Evolutionary conservation across 2,113 vertebrate genomes (phyloP), one percentile per base, ranked within the genome.

Genomic region (Grallaria varia): DNA sequence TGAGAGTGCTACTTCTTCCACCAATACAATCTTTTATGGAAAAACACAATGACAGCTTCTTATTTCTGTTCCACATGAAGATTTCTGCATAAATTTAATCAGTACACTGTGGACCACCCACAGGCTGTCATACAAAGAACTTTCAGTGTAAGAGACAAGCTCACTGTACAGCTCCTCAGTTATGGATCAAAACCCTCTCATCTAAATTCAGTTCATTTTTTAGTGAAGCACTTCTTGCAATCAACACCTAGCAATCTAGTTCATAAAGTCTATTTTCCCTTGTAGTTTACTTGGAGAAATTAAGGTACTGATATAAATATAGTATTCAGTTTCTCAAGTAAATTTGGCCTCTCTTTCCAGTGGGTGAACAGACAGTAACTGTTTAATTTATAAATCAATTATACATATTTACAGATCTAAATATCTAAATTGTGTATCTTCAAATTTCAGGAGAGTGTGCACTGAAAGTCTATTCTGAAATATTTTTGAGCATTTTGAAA

Each of bases 151-250:
- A 82, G 56, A 89, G 30, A 92, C 23, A 63, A 90, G 12, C 18
- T 93, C 39, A 79, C 62, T 86, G 76, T 60, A 68, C 37, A 72
- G 37, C 6, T 74, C 53, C 47, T 89, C 68, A 63, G 5, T 87
- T 69, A 89, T 14, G 14, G 73, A 81, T 69, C 56, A 66, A 76
- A 93, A 39, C 2, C 4, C 6, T 15, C 23, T 95, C 55, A 88
- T 95, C 49, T 62, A 92, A 94, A 95, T 89, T 82, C 80, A 71
- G 14, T 75, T 68, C 14, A 72, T 59, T 81, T 42, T 81, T 94
- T 35, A 80, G 35, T 76, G 33, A 89, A 90, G 21, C 10, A 60
- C 52, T 90, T 77, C 21, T 83, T 92, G 69, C 50, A 86, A 66
- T 82, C 52, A 78, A 8, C 67, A 20, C 30, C 59, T 64, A 49